Evolutionary conservation across 1,140 invertebrate genomes (phyloP), one percentile per base, ranked within the genome.

Genomic region (Coptotermes formosanus): DNA sequence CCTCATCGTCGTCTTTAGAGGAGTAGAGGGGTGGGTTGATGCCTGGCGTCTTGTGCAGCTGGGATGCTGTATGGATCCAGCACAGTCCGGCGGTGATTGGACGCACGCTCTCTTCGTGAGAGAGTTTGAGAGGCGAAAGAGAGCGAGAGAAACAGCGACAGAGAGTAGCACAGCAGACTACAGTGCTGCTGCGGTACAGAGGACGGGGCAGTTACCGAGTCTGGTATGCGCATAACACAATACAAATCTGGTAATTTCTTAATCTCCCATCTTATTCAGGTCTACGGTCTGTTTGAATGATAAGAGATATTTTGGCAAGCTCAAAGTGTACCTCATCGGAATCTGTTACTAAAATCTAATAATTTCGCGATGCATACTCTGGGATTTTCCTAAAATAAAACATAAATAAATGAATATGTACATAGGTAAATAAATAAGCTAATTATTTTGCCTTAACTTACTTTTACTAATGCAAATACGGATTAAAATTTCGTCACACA

Each of bases 51-150:
- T 75, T 75, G 25, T 75, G 64, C 64, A 75, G 64, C 64, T 75
- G 64, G 64, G 64, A 75, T 75, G 64, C 64, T 75, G 64, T 75
- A 75, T 75, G 64, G 64, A 75, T 75, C 64, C 64, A 30, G n/a
- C 64, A 75, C 25, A 75, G 64, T 75, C 64, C 64, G 6, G n/a
- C 64, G 64, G 64, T 75, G 64, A 75, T 75, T 75, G 64, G 64
- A 75, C 64, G 64, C 64, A 8, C 64, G 64, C 64, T 30, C 64
- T 75, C 25, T 75, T 30, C 59, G 64, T 30, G 64, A 25, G 64
- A 75, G 64, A 75, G 64, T 30, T 75, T 8, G 25, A 75, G 64
- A 75, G 64, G n/a, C 52, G 64, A 8, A n/a, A 75, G n/a, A 16
- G n/a, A 75, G 64, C 12, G 64, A 75, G 64, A 75, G 8, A 75